phyloP scores from a whole-genome alignment of 2,888 invertebrate species.

The Dynastes maya region DNA sequence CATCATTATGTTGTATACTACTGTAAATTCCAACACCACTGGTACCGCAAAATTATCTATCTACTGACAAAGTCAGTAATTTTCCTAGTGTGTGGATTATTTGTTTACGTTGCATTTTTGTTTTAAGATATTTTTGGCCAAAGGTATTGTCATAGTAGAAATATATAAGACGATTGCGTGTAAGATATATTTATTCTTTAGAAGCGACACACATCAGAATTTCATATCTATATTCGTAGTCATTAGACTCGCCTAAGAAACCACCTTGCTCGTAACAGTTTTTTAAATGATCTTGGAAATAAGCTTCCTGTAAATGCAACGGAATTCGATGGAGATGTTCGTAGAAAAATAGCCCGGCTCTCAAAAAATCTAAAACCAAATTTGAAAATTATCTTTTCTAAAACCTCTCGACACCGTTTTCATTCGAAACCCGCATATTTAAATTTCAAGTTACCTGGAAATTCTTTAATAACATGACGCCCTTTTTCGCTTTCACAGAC shows the following conservation, averaged over 20 bases:
- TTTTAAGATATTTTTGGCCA: too few relatives aligned
- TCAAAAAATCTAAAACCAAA: neutral
- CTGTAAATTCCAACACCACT: too few relatives aligned
- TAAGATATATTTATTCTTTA: neutral
- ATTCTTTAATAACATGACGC: neutral
- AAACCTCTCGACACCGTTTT: neutral
- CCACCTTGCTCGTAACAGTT: neutral
- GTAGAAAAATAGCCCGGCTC: neutral
- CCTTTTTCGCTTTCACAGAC: neutral
- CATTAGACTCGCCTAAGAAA: neutral
- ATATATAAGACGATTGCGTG: too few relatives aligned
- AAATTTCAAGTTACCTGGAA: slow-evolving; percentile 1
- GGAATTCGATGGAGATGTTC: slow-evolving; percentile 9
- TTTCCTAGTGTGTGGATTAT: too few relatives aligned
- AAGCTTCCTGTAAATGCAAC: neutral
- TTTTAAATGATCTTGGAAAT: slow-evolving; percentile 16
- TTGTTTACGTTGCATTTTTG: too few relatives aligned
- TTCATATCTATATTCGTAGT: neutral
- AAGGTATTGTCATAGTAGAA: too few relatives aligned
- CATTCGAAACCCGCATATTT: too few relatives aligned
- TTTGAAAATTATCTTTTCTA: neutral
- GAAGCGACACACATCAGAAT: slow-evolving; percentile 8
- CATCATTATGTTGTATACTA: too few relatives aligned
- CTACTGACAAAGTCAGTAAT: too few relatives aligned
- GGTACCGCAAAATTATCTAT: too few relatives aligned